Base-by-base conservation (phyloP, 2,113 vertebrate species). In the Lepidiolamprologus cunningtoni region DNA sequence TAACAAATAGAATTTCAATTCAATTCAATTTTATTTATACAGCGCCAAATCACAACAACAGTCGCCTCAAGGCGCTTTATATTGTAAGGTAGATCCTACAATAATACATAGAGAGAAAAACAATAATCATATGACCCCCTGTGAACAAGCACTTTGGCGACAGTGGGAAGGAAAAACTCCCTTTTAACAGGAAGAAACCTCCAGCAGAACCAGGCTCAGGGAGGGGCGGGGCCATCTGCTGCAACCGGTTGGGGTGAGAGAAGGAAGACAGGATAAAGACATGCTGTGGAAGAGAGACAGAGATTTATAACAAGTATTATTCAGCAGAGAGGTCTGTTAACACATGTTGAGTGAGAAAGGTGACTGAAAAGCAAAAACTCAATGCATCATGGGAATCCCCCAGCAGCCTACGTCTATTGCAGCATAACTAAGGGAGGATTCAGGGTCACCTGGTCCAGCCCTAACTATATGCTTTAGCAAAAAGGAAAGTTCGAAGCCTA, bases 221-320 rank as follows among this genome's bases (percentile, higher is more conserved):
- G 23, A 57, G 54, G 54, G 54, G 54, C 12, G 12, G 21, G 12
- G 23, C 54, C 23, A 57, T 57, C 54, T 57, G 54, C 54, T 57
- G 54, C 0, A 2, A 26, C 0, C 0, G 7, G 12, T 2, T 57
- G 54, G 0, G 2, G 54, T 0, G 12, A 57, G 54, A 57, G 54
- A 26, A 57, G 21, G 7, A 55, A 55, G 3, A 57, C 54, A 26
- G 54, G 7, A 26, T 57, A 2, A 26, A 57, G 12, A 55, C 54
- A 26, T 55, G 12, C 54, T 55, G 54, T 26, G 11, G 54, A 55
- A 55, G 54, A 55, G 12, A 55, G 12, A 14, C 21, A 5, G 21
- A 55, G 54, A 0, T 3, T 14, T 3, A 57, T 57, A 1, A 26
- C 54, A 26, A 0, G 0, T 55, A 1, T 26, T 0, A 55, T 26